Evolutionary conservation across 2,113 vertebrate genomes (phyloP), one percentile per base, ranked within the genome.

Genomic region (Antechinus stuartii): DNA sequence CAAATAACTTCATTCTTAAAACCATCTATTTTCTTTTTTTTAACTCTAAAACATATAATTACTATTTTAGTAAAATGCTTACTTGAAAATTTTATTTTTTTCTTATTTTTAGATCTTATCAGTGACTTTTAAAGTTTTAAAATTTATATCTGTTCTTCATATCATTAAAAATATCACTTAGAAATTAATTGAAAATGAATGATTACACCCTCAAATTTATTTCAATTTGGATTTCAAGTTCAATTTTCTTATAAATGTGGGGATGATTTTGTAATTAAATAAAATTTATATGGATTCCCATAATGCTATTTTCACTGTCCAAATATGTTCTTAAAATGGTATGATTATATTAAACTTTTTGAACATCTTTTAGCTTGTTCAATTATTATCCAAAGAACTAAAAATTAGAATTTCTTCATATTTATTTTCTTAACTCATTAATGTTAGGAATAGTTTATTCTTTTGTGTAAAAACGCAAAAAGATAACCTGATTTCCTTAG

Each of bases 1-100:
- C 99, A 99, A 99, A 99, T 97, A 99, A 98, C 97, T 97, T 98
- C 50, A 49, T 94, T 97, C 92, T 98, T 98, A 97, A 98, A 98
- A 97, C 97, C 53, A 52, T 95, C 93, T 96, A 92, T 98, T 98
- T 98, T 96, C 97, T 95, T 94, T 96, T 96, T 68, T 97, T 97
- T 2, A 84, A 90, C 97, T 97, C 96, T 97, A 92, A 97, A 98
- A 98, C 91, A 42, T 89, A 30, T 97, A 97, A 98, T 98, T 97
- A 94, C 96, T 97, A 89, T 97, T 98, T 97, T 96, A 97, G 96
- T 97, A 92, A 97, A 98, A 96, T 94, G 97, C 97, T 97, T 97
- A 97, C 97, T 92, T 30, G n/a, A 52, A 94, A 96, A 24, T 97
- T 97, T 49, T 96, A 95, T 92, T 46, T 96, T 95, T 92, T 96